phyloP scores from a whole-genome alignment of 23 tunicate genomes.

The Styela clava region DNA sequence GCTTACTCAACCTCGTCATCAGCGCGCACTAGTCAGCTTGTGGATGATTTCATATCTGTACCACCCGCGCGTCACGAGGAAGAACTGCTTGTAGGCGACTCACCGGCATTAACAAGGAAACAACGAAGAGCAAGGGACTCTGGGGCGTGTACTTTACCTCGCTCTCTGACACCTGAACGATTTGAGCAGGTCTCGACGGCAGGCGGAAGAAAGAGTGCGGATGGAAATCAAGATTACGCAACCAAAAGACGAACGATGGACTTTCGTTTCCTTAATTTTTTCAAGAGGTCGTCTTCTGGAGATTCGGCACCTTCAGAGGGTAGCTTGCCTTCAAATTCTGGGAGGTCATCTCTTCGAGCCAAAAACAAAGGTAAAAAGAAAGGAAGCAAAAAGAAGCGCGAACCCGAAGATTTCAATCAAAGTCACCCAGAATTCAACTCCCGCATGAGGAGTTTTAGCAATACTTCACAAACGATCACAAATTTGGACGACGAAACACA shows the following conservation, averaged over 20 bases:
- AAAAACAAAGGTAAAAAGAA: slow-evolving; percentile 17
- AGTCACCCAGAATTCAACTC: not conserved
- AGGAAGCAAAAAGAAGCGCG: slow-evolving; percentile 3
- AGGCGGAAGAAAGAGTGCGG: not conserved
- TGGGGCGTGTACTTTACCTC: slow-evolving; percentile 7
- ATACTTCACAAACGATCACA: not conserved
- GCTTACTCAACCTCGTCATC: slow-evolving; percentile 16
- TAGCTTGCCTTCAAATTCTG: not conserved
- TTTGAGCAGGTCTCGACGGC: not conserved
- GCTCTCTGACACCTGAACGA: slow-evolving; percentile 19
- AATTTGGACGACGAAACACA: not conserved
- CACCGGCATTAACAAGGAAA: not conserved
- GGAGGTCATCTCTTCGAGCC: not conserved
- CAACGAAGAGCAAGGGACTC: not conserved
- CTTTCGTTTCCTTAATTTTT: slow-evolving; percentile 20
- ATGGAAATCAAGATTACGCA: not conserved
- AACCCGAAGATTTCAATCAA: not conserved
- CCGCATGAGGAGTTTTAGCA: not conserved
- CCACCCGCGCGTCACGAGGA: slow-evolving; percentile 21
- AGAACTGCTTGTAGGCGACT: not conserved
- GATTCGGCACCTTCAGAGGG: slow-evolving; percentile 9
- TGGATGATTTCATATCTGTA: slow-evolving; percentile 1
- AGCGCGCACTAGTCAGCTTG: slow-evolving; percentile 6
- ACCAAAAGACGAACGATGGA: slow-evolving; percentile 19
- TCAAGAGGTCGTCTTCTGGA: slow-evolving; percentile 16